Evolutionary conservation across 1,140 invertebrate species (phyloP), one percentile per base, ranked within the genome.

Genomic region (Brachystomella parvula): DNA sequence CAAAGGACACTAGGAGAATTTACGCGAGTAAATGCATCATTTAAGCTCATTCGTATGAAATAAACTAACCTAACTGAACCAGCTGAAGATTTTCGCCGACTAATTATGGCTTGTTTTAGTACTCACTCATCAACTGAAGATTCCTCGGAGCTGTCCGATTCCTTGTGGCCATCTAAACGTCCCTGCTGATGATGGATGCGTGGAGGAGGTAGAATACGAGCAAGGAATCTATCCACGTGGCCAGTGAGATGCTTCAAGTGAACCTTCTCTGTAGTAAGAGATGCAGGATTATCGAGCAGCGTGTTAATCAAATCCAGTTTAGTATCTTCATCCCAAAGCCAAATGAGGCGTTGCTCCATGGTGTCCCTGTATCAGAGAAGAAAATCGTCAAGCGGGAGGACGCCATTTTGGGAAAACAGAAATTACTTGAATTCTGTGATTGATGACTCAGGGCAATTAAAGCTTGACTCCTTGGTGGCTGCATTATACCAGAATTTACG

Each of bases 401-500:
- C 1, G 29, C 24, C 3, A 61, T 49, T 29, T 62, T 15, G 31
- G 6, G 6, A n/a, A 31, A 47, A 24, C 29, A 3, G 9, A 60
- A 67, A 39, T 74, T 71, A 76, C 75, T 66, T 68, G 62, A 77
- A 78, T 29, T 73, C 73, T 3, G 80, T 77, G n/a, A 79, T 76
- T 31, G 76, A 75, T 19, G 78, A 79, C 61, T 65, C 47, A 2
- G 77, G 76, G 59, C 73, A 75, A 1, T 78, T 79, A 74, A 78
- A 85, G 1, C 71, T 65, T 0, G 79, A 80, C 2, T 73, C 28
- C 19, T 73, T 71, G 0, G 72, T 79, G 9, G 67, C 57, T 1
- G 66, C 72, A 73, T 85, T 81, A 72, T 76, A 83, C 73, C 80
- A 84, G 75, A 85, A 86, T 33, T 80, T 79, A 44, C 73, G 67